A percentile compares a stretch with the other conserved stretches of the same genome.
These are phyloP conservation scores for Halictus ligatus DNA, from an alignment of 2,888 invertebrate genomes.

Conservation along the genomic window DNA sequence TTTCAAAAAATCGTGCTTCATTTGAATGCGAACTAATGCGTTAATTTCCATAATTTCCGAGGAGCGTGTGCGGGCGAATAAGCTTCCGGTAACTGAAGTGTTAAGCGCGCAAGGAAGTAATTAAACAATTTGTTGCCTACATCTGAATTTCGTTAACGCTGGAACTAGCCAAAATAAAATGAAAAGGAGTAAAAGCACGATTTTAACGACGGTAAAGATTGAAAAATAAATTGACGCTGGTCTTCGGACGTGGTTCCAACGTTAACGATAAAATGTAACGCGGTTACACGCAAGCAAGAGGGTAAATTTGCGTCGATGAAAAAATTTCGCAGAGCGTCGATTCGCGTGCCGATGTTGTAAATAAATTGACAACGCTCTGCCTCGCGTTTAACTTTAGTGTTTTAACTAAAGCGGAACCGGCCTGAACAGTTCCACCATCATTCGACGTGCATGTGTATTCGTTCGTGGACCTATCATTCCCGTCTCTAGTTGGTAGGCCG, in stretches of 20 bases:
- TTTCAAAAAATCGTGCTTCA: neutral
- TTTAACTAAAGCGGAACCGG: constrained; percentile 64
- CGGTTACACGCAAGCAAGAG: neutral
- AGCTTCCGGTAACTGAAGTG: neutral
- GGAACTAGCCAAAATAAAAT: neutral
- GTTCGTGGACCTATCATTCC: constrained; percentile 38
- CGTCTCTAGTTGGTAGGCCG: constrained; percentile 39
- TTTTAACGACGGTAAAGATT: neutral
- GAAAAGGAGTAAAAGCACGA: neutral
- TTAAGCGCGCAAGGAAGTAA: neutral
- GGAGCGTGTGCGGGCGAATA: neutral
- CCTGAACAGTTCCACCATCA: constrained; percentile 23
- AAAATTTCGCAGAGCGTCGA: constrained; percentile 33
- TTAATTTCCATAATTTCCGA: neutral
- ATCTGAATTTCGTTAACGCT: neutral
- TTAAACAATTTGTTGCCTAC: neutral
- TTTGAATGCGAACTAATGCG: neutral
- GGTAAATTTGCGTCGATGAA: neutral
- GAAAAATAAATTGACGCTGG: neutral
- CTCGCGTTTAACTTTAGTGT: constrained; percentile 64
- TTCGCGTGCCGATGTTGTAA: constrained; percentile 45
- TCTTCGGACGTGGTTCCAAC: neutral
- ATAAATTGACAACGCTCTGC: constrained; percentile 55
- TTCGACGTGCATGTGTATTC: constrained; percentile 25
- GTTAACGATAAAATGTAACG: neutral